These are phyloP conservation scores for Girardia tigrina DNA, from an alignment of 2,888 invertebrate species.

Conservation along the genomic window DNA sequence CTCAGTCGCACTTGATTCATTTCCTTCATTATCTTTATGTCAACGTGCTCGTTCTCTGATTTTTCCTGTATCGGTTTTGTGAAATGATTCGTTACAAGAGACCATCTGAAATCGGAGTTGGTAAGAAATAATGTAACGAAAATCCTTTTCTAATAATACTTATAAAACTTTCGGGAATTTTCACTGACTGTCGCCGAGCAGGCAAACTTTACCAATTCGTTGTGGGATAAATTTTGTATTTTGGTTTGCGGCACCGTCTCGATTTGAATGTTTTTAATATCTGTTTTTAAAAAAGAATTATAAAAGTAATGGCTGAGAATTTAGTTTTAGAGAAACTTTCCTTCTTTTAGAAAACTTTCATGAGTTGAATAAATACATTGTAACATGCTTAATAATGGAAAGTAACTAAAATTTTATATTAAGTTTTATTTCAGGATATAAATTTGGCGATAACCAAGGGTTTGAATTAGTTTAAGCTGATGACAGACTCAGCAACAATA, in stretches of 20 bases:
- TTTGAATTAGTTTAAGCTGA: no score
- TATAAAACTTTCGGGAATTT: neutral
- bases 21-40: neutral
- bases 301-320: no score
- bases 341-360: no score
- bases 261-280: neutral
- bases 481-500: no score
- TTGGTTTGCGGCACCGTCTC: neutral
- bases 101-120: conserved; percentile 14
- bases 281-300: no score
- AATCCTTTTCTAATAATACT: neutral
- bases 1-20: conserved; percentile 14
- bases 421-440: no score
- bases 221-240: neutral
- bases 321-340: no score
- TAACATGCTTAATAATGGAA: no score
- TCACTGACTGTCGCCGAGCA: conserved; percentile 16
- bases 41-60: neutral
- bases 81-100: conserved; percentile 6
- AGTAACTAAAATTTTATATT: no score
- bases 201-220: neutral
- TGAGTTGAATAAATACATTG: no score
- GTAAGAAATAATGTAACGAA: neutral
- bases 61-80: neutral
- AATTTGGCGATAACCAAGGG: no score